Evolutionary conservation across 1,140 invertebrate species (phyloP).

Genomic region (Drosophila dunni): DNA sequence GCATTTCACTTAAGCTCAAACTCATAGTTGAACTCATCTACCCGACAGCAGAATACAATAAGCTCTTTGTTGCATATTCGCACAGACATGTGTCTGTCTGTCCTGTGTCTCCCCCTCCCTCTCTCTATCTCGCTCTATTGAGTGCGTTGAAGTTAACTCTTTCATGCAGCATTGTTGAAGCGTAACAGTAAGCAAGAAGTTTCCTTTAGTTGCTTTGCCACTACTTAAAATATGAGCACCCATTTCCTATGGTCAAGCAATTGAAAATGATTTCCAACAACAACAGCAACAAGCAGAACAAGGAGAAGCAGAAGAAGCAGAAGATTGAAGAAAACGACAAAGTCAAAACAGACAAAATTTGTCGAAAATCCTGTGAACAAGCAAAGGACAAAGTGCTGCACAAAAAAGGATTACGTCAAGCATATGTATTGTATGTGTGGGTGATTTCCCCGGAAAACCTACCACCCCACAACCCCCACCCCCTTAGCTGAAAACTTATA

Average conservation of each 20-base stretch:
- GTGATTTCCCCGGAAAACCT: constrained; percentile 28
- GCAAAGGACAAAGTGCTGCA: constrained; percentile 76
- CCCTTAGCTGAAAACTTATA: constrained; percentile 59
- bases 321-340: constrained; percentile 37
- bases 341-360: constrained; percentile 80
- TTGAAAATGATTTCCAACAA: constrained; percentile 73
- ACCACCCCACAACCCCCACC: constrained; percentile 24
- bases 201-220: constrained; percentile 46
- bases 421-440: constrained; percentile 77
- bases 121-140: neutral
- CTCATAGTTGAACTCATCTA: neutral
- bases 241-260: constrained; percentile 79
- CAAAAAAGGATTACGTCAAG: constrained; percentile 82
- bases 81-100: constrained; percentile 21
- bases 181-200: constrained; percentile 78
- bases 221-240: constrained; percentile 81
- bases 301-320: neutral
- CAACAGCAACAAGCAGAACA: constrained; percentile 34
- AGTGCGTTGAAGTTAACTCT: constrained; percentile 32
- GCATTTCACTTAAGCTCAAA: constrained; percentile 52
- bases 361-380: constrained; percentile 81
- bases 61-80: constrained; percentile 57
- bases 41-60: constrained; percentile 35
- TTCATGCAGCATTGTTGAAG: constrained; percentile 67
- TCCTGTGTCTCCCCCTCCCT: neutral